Base-by-base conservation (phyloP, 2,113 vertebrate genomes). In the Lampris megalopsis region DNA sequence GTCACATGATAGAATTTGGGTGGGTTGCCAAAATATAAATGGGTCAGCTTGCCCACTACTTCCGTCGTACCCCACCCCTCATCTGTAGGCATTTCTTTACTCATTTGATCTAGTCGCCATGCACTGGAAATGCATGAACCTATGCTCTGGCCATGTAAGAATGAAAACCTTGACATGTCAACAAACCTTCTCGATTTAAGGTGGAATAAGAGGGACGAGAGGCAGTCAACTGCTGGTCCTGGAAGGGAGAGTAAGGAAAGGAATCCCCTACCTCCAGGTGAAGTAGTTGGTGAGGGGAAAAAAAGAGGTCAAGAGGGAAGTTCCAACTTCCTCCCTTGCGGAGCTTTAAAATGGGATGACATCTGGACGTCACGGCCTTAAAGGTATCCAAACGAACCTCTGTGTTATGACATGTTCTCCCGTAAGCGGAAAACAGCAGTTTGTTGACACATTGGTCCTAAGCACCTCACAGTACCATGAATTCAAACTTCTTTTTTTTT, bases 281-380 rank as follows among this genome's bases (percentile, higher is more conserved):
- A 66, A 69, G 61, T 37, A 62, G 60, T 52, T 38, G 38, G 71
- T 47, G 45, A 68, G 40, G 58, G 54, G 67, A 37, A 63, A 41
- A 24, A 63, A 41, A 47, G 52, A 49, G 53, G 42, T 57, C 42
- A 47, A 52, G 38, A 36, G 24, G 41, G 43, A 69, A 53, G 47
- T 72, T 10, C 61, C 36, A 24, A 61, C 73, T 80, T 74, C 38
- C 76, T 81, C 65, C 77, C 71, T 24, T 68, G 47, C 36, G 62
- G 36, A 68, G 65, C 35, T 64, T 75, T 71, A 86, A 79, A 83
- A 91, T 77, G 90, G 91, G 90, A 89, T 89, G 86, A 88, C 71
- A 70, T 80, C 58, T 75, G 83, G 75, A 73, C 66, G 53, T 62
- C 81, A 63, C 57, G 72, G 70, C 79, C 54, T 63, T 41, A 63